phyloP scores from a whole-genome alignment of 92 coral and sea anemone genomes.

The Palythoa heliodiscus region DNA sequence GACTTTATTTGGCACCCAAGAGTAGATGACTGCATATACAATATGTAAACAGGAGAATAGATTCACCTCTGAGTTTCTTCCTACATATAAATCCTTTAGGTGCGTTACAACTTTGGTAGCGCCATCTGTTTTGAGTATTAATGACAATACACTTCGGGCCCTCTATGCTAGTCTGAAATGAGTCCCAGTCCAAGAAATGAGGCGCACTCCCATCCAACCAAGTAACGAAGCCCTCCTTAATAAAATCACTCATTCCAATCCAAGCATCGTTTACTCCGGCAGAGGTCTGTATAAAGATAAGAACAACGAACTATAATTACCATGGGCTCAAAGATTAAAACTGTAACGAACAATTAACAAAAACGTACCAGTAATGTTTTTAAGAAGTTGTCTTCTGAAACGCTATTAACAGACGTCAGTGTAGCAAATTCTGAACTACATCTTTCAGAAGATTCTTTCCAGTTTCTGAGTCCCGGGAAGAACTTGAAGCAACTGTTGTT shows the following conservation, averaged over 20 bases:
- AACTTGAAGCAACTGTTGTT: slow-evolving; percentile 78
- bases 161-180: slow-evolving; percentile 56
- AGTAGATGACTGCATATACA: too few species aligned
- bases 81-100: slow-evolving; percentile 87
- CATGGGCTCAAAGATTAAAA: not conserved
- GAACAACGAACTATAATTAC: not conserved
- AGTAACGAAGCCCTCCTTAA: slow-evolving; percentile 58
- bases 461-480: slow-evolving; percentile 83
- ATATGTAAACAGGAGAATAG: not conserved
- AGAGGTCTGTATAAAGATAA: slow-evolving; percentile 28
- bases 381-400: slow-evolving; percentile 75
- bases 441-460: slow-evolving; percentile 84
- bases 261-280: slow-evolving; percentile 78
- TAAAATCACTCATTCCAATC: slow-evolving; percentile 90
- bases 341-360: too few species aligned
- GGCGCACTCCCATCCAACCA: slow-evolving; percentile 87
- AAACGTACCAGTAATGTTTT: slow-evolving; percentile 72
- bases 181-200: slow-evolving; percentile 73
- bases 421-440: slow-evolving; percentile 83
- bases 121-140: slow-evolving; percentile 77
- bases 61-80: slow-evolving; percentile 84
- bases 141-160: slow-evolving; percentile 78
- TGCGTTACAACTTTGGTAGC: slow-evolving; percentile 72
- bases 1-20: too few species aligned
- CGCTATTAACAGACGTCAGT: slow-evolving; percentile 74